Evolutionary conservation across 2,797 vertebrate species (phyloP), one percentile per base, ranked within the genome.

Genomic region (Microhierax caerulescens): DNA sequence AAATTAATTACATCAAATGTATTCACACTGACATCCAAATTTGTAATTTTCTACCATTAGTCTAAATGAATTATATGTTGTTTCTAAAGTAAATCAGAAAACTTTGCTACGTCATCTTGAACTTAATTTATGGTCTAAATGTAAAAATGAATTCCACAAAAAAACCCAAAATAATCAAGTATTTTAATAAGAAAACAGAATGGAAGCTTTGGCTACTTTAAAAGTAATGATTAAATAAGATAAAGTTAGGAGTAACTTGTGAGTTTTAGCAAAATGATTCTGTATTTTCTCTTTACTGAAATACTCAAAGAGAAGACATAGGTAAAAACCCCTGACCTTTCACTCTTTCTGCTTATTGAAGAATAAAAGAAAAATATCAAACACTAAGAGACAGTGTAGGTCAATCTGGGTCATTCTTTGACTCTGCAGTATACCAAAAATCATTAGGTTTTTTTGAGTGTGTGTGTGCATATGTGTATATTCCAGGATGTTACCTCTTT

Each of bases 381-480:
- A 72, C 13, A 51, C 22, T 41, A 43, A 56, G 39, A 64, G 27
- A 76, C 45, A 37, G 10, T 30, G 75, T 15, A 85, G 70, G 50
- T 85, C 61, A 78, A 7, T 64, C 45, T 75, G 30, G 27, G 53
- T 75, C 36, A 51, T 75, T 75, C 51, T 79, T 82, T 79, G 34
- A 53, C 47, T 60, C 57, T 59, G 34, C 20, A 76, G 7, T 32
- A 48, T 12, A 69, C 3, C 13, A 79, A 22, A 67, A 73, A 14
- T 23, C 2, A 20, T 27, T 10, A 5, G 0, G 3, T 21, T 54
- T 65, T 64, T 30, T 6, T 28, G 1, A 11, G 20, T 41, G 23
- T 41, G 10, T 28, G 51, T 51, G 18, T 28, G 5, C 3, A 1
- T 11, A 10, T 20, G 8, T 0, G 1, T 39, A 13, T 50, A 41